Evolutionary conservation across 1,140 invertebrate genomes (phyloP).

Genomic region (Sminthurides bifidus): DNA sequence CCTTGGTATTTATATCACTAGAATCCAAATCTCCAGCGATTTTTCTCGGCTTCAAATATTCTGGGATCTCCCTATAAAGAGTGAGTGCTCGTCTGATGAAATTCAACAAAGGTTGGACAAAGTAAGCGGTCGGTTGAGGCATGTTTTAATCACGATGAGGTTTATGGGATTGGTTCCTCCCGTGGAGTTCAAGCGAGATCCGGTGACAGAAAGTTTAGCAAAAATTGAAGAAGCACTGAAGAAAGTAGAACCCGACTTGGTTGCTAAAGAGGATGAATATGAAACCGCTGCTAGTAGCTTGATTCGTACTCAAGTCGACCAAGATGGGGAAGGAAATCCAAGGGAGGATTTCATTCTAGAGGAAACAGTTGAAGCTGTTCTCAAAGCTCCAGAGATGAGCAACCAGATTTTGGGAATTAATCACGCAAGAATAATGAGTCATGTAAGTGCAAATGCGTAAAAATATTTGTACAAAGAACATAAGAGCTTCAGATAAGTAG

Average conservation of each 20-base stretch:
- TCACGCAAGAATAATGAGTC: conserved; percentile 47
- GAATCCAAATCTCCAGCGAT: conserved; percentile 50
- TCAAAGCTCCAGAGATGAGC: conserved; percentile 46
- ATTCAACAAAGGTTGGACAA: conserved; percentile 41
- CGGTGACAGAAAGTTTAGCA: conserved; percentile 37
- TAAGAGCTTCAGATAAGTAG: too few relatives aligned
- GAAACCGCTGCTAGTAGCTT: conserved; percentile 37
- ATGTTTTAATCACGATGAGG: conserved; percentile 52
- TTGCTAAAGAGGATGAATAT: conserved; percentile 18
- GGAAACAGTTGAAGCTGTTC: conserved; percentile 52
- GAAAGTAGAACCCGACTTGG: conserved; percentile 18
- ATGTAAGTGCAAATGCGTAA: conserved; percentile 13
- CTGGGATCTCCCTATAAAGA: conserved; percentile 54
- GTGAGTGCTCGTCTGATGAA: conserved; percentile 38
- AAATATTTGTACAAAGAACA: too few relatives aligned
- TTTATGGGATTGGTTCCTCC: conserved; percentile 58
- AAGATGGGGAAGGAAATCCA: conserved; percentile 22
- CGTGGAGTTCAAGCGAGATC: conserved; percentile 58
- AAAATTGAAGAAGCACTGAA: conserved; percentile 43
- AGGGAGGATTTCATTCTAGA: conserved; percentile 24
- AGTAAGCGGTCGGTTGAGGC: conserved; percentile 45
- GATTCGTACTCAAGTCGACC: conserved; percentile 27
- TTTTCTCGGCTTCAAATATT: conserved; percentile 53
- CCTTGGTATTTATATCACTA: conserved; percentile 52
- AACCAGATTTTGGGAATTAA: conserved; percentile 57